Base-by-base conservation (phyloP, 2,113 vertebrate species). In the Stomatorhinus ivindoensis region DNA sequence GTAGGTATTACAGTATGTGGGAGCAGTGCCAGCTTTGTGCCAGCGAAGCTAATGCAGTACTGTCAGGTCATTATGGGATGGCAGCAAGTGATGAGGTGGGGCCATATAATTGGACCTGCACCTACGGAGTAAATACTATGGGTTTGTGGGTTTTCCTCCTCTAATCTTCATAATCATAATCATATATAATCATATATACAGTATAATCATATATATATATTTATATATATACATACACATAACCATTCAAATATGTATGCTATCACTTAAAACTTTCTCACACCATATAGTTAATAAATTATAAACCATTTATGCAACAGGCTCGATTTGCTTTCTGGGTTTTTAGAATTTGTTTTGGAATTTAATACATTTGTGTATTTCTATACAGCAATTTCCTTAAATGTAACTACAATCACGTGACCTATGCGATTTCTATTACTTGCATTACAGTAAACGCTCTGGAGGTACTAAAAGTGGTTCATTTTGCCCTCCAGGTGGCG, bases 401-500 rank as follows among this genome's bases (percentile, higher is more conserved):
- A 46, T 17, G 44, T 47, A 47, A 47, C 17, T 24, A 47, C 82
- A 13, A 17, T 47, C 44, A 84, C 9, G 44, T 47, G 44, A 24
- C 82, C 82, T n/a, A 2, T 42, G 35, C 73, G 17, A n/a, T 44
- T 84, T 9, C 21, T 24, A 24, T 46, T 39, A n/a, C 2, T 82
- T 82, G 31, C 35, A 2, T 65, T 65, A 31, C 11, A 27, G 8
- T 47, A 44, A 24, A 27, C 10, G 15, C 31, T 55, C 4, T 21
- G 50, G n/a, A 39, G 4, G 39, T 50, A 46, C 19, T 35, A 53
- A 5, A 89, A 89, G 58, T 69, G 83, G 17, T 15, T 0, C 0
- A 8, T 53, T 13, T 24, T 53, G 47, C 73, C 84, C 89, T 87
- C 85, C 85, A 90, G 89, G 89, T 90, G 89, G 89, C 89, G 89